Evolutionary conservation across 1,140 invertebrate genomes (phyloP).

Genomic region (Dryas iulia): DNA sequence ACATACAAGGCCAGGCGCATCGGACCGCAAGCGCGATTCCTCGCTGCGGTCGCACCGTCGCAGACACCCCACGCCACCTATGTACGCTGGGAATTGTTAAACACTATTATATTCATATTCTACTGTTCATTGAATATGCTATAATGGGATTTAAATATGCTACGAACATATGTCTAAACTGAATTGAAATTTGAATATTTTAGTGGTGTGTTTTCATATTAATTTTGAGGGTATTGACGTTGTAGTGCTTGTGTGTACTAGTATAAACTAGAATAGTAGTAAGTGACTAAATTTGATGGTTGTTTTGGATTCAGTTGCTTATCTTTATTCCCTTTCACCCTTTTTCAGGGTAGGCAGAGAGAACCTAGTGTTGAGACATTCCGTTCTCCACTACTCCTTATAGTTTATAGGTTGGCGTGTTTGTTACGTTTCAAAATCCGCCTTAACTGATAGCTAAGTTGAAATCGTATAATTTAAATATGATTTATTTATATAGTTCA

Average conservation of each 20-base stretch:
- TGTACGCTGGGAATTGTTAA: neutral
- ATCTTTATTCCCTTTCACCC: too few relatives aligned
- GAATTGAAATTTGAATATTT: constrained; percentile 1
- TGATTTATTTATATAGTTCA: too few relatives aligned
- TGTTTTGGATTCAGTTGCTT: too few relatives aligned
- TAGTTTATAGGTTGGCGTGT: too few relatives aligned
- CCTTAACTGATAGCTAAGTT: too few relatives aligned
- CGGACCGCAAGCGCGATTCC: constrained; percentile 11
- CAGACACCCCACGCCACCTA: constrained; percentile 3
- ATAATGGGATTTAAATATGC: neutral
- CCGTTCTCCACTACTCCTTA: too few relatives aligned
- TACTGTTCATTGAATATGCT: neutral
- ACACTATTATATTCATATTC: constrained; percentile 3
- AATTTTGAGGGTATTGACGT: neutral
- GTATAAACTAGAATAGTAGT: too few relatives aligned
- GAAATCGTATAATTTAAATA: too few relatives aligned
- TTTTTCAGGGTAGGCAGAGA: too few relatives aligned
- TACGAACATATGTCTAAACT: neutral
- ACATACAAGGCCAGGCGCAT: constrained; percentile 1
- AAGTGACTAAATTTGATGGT: too few relatives aligned
- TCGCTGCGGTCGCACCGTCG: constrained; percentile 10
- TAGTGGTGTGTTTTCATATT: neutral
- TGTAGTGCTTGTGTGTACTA: neutral
- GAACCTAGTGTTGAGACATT: too few relatives aligned
- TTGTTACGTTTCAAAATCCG: too few relatives aligned